Percentiles rank a stretch among this genome's conserved stretches.
Conservation (phyloP, 2,888 invertebrate genomes). For the Norana najaformis region DNA sequence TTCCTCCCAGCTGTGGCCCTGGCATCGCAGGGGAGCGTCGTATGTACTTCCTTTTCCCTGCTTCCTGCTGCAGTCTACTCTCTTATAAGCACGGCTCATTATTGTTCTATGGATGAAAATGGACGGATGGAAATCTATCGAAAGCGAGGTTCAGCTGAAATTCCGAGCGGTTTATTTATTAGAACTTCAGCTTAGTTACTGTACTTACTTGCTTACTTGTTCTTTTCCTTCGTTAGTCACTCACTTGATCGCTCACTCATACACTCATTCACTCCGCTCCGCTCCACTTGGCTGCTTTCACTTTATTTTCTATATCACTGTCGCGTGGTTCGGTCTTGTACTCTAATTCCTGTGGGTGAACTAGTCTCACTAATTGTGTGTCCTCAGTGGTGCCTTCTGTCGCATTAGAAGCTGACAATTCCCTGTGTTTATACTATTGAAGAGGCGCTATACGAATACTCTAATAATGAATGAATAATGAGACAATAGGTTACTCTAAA, state of each 20-base stretch:
- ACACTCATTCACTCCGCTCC: conserved; percentile 21
- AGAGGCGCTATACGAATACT: no score
- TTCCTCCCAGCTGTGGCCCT: not conserved
- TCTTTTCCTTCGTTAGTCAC: not conserved
- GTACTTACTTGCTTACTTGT: not conserved
- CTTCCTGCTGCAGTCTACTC: not conserved
- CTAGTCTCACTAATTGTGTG: no score
- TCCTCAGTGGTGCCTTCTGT: no score
- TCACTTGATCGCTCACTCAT: conserved; percentile 22
- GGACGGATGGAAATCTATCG: not conserved
- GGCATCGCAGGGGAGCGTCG: not conserved
- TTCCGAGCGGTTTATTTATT: not conserved
- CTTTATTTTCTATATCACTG: no score
- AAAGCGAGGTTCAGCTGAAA: not conserved
- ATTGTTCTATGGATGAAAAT: not conserved
- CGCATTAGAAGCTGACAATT: no score
- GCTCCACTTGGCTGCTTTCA: not conserved
- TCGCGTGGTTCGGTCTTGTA: no score
- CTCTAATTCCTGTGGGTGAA: no score
- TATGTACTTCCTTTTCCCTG: not conserved
- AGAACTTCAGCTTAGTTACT: not conserved
- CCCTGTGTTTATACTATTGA: no score
- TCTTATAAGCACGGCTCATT: not conserved
- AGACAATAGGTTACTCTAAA: no score
- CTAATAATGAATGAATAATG: no score